Evolutionary conservation across 92 coral and sea anemone genomes (phyloP), one percentile per base, ranked within the genome.

Genomic region (Blastomussa wellsi): DNA sequence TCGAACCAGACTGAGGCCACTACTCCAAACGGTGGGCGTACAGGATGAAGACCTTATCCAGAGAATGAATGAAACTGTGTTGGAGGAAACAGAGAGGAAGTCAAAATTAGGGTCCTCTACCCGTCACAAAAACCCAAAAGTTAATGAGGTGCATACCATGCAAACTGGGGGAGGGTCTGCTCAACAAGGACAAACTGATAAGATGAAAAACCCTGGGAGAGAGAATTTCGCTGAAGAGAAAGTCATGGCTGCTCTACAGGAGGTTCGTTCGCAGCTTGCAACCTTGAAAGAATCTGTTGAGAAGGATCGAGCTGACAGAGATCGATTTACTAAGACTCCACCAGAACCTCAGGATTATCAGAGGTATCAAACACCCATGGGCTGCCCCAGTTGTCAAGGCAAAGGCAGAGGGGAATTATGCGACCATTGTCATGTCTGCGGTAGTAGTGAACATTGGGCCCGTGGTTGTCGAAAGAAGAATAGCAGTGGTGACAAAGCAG

Each of bases 51-150:
- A 38, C 24, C 32, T 81, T 5, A 79, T 77, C 12, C 84, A 90
- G 57, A 62, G 74, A 74, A 44, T 86, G 57, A 93, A 85, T 76
- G 82, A 5, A 7, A 87, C 90, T 9, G 90, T 86, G 2, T 83
- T 86, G 33, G 86, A 90, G n/a, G 93, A 93, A 80, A 82, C 48
- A n/a, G 91, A 93, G 51, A 74, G 91, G 29, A 76, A 52, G 29
- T 76, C 67, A 47, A 76, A 51, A 19, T 5, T 52, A 26, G 67
- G 80, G 1, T 36, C 76, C 8, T 20, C 48, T 8, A 22, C 49
- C 6, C 78, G 60, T 13, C 32, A 66, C 9, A 90, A 86, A 17
- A 91, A 86, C 44, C 55, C 86, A 48, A 77, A 48, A 29, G 85
- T 59, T 51, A 83, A 75, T 59, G 83, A 90, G 33, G 36, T 79